Evolutionary conservation across 2,888 invertebrate genomes (phyloP).

Genomic region (Leistus spinibarbis): DNA sequence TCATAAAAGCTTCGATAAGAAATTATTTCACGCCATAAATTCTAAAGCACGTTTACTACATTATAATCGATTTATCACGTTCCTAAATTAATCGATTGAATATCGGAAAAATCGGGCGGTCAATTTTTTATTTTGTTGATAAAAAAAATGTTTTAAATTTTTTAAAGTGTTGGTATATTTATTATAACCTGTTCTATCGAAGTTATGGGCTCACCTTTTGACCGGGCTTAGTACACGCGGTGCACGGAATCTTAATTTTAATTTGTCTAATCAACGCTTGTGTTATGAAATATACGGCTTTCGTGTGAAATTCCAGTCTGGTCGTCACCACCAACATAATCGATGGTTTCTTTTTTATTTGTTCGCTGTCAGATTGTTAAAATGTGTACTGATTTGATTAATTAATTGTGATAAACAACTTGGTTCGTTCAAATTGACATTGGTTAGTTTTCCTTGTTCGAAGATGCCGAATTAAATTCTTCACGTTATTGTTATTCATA

Average conservation of each 20-base stretch:
- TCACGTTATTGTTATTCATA: neutral
- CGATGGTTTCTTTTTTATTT: too few relatives aligned
- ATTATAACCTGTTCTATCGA: neutral
- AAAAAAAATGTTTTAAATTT: neutral
- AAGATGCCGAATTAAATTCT: neutral
- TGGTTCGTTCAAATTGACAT: neutral
- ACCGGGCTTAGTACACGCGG: neutral
- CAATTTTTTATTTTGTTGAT: conserved; percentile 4
- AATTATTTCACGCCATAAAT: conserved; percentile 13
- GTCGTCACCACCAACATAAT: neutral
- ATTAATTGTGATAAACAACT: neutral
- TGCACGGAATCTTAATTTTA: neutral
- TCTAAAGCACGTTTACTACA: conserved; percentile 12
- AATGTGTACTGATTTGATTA: neutral
- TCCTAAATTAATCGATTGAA: conserved; percentile 29
- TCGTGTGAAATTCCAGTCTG: neutral
- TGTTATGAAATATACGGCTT: neutral
- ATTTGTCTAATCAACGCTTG: neutral
- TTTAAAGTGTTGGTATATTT: neutral
- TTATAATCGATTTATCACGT: conserved; percentile 37
- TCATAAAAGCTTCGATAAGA: neutral
- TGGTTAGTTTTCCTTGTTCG: too few relatives aligned
- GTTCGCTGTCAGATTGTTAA: neutral
- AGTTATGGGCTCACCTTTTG: neutral
- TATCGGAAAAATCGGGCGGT: conserved; percentile 20